phyloP scores from a whole-genome alignment of 2,797 vertebrate species.

The Phataginus tricuspis region DNA sequence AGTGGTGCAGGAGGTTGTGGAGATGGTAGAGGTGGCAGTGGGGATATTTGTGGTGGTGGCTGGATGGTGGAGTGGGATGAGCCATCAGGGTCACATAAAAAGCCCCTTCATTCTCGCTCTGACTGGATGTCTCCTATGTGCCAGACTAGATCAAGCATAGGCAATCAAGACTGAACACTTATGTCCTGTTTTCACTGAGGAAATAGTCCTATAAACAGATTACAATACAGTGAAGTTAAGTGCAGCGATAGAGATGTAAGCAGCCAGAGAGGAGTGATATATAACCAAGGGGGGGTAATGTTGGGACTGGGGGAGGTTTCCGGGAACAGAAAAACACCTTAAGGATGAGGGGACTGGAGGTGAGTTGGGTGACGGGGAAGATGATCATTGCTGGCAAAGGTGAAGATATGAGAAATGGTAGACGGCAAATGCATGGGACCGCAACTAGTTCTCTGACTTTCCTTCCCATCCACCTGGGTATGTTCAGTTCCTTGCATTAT shows the following conservation, averaged over 20 bases:
- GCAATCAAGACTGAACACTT: not conserved
- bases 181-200: not conserved
- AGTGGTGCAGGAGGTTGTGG: not conserved
- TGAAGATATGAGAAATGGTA: not conserved
- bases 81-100: not conserved
- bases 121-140: not conserved
- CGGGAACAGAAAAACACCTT: not conserved
- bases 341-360: not conserved
- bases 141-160: not conserved
- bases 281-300: not conserved
- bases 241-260: not conserved
- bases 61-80: not conserved
- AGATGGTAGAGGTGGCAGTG: not conserved
- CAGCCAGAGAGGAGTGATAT: not conserved
- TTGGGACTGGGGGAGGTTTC: not conserved
- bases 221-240: not conserved
- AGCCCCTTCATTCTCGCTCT: not conserved
- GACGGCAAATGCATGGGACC: not conserved
- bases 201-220: conserved; percentile 12
- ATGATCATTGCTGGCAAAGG: not conserved
- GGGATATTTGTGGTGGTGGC: not conserved
- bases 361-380: not conserved
- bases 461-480: not conserved
- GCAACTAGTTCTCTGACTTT: not conserved
- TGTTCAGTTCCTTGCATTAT: not conserved